phyloP scores from a whole-genome alignment of 2,888 invertebrate genomes.

The Pollenia amentaria region DNA sequence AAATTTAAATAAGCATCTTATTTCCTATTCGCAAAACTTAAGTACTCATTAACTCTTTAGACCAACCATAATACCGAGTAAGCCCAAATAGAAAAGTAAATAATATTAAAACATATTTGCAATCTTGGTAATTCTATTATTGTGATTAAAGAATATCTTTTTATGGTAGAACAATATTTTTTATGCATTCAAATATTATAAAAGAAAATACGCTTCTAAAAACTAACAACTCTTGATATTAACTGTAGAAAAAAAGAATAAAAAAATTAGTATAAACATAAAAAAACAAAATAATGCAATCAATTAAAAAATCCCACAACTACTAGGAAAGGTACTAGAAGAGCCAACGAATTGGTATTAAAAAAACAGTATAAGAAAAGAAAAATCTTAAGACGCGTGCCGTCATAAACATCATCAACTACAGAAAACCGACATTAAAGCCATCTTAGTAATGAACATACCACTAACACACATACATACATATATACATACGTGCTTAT shows the following conservation, averaged over 20 bases:
- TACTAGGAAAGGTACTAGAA: background rate
- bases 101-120: constrained; percentile 30
- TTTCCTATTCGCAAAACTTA: too few relatives aligned
- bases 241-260: constrained; percentile 14
- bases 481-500: background rate
- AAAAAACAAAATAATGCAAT: constrained; percentile 50
- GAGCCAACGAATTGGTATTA: constrained; percentile 3
- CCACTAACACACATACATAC: constrained; percentile 15
- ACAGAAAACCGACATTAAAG: constrained; percentile 45
- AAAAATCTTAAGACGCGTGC: constrained; percentile 67
- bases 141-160: constrained; percentile 20
- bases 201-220: constrained; percentile 19
- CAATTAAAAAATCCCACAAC: constrained; percentile 63
- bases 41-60: background rate
- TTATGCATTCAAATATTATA: constrained; percentile 20
- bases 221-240: constrained; percentile 31
- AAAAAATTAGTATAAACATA: constrained; percentile 5
- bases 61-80: background rate
- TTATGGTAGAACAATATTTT: constrained; percentile 23
- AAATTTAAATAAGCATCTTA: too few relatives aligned
- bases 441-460: constrained; percentile 48
- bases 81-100: background rate
- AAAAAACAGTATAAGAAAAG: constrained; percentile 15
- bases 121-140: constrained; percentile 16
- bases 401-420: constrained; percentile 68